These are phyloP conservation scores for Mystacides longicornis DNA, from an alignment of 2,888 invertebrate species.

Conservation along the genomic window DNA sequence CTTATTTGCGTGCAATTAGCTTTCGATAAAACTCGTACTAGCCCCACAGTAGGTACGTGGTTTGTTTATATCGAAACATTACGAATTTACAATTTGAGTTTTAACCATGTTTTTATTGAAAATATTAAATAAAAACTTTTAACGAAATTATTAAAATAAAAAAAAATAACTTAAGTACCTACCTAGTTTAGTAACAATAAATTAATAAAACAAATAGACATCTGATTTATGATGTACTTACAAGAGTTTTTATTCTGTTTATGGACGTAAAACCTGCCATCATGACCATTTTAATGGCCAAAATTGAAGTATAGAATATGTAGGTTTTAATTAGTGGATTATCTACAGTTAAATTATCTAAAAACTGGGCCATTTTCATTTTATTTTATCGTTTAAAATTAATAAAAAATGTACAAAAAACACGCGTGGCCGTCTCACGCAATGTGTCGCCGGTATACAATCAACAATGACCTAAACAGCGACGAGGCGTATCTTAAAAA, in stretches of 20 bases:
- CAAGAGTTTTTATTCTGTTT: conserved; percentile 3
- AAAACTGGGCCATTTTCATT: conserved; percentile 8
- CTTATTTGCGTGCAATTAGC: too few relatives aligned
- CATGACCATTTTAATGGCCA: conserved; percentile 4
- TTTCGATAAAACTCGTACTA: too few relatives aligned
- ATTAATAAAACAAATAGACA: not conserved
- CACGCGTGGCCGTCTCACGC: not conserved
- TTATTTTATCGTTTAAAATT: not conserved
- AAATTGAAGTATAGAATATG: conserved; percentile 3
- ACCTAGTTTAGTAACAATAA: not conserved
- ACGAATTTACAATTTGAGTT: too few relatives aligned
- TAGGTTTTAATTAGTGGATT: conserved; percentile 13
- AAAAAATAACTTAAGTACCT: not conserved
- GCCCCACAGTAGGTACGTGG: too few relatives aligned
- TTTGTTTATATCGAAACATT: too few relatives aligned
- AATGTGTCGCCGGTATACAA: too few relatives aligned
- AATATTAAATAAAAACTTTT: too few relatives aligned
- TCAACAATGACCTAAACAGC: too few relatives aligned
- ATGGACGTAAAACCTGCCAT: conserved; percentile 6
- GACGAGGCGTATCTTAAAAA: too few relatives aligned
- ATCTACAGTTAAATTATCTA: conserved; percentile 5
- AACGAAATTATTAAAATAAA: too few relatives aligned
- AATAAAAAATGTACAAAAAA: not conserved
- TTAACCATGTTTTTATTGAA: too few relatives aligned
- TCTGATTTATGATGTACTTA: not conserved